These are phyloP conservation scores for Fulmarus glacialis DNA, from an alignment of 2,113 vertebrate genomes.

Conservation along the genomic window DNA sequence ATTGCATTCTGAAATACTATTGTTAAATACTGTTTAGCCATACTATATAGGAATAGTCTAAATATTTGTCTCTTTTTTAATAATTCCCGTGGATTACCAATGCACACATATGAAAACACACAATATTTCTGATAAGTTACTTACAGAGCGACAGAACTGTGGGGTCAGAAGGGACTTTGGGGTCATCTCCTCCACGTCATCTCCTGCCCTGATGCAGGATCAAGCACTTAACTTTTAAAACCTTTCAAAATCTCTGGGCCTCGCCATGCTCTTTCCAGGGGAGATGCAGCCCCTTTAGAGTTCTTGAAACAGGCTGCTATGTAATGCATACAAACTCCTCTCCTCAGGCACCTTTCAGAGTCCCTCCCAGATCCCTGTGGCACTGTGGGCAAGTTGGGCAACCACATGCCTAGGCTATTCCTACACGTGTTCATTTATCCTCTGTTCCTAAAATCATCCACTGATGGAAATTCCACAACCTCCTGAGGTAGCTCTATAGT, in stretches of 20 bases:
- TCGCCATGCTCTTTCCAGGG: not conserved
- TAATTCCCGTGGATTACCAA: not conserved
- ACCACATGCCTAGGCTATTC: not conserved
- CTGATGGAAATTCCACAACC: not conserved
- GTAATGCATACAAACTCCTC: rapidly evolving
- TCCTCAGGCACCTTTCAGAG: not conserved
- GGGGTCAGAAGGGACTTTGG: not conserved
- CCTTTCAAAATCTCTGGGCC: not conserved
- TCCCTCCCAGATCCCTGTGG: not conserved
- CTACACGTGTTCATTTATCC: not conserved
- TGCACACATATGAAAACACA: not conserved
- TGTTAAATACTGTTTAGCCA: not conserved
- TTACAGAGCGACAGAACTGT: not conserved
- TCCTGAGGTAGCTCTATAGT: not conserved
- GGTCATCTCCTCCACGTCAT: not conserved
- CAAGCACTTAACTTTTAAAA: not conserved
- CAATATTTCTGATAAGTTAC: not conserved
- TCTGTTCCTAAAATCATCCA: not conserved
- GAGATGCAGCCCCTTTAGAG: not conserved
- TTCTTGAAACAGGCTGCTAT: not conserved
- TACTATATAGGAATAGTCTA: not conserved
- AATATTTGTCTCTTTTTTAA: not conserved
- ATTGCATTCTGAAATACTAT: not conserved
- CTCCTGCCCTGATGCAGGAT: not conserved
- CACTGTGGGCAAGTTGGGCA: not conserved